Conservation (phyloP, 2,797 vertebrate species). For the Protosalanx chinensis region DNA sequence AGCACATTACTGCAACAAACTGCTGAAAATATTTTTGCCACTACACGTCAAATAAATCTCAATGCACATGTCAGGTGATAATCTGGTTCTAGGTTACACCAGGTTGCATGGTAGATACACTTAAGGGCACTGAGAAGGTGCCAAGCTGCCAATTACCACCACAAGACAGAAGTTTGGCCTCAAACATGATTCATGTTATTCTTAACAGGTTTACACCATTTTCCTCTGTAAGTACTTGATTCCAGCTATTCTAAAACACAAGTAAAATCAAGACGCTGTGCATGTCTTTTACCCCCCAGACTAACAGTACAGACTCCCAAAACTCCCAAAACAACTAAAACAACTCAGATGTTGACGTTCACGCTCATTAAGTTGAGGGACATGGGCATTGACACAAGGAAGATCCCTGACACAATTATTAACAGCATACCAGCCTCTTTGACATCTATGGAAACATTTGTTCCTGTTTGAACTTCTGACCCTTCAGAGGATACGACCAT, state of each 20-base stretch:
- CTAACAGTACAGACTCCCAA: slow-evolving; percentile 59
- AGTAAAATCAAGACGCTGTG: slow-evolving; percentile 82
- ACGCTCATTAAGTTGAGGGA: slow-evolving; percentile 73
- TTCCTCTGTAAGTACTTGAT: slow-evolving; percentile 79
- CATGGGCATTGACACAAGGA: slow-evolving; percentile 77
- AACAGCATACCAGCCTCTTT: slow-evolving; percentile 75
- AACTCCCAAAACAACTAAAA: slow-evolving; percentile 12
- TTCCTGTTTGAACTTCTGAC: slow-evolving; percentile 44
- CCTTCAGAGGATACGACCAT: slow-evolving; percentile 23
- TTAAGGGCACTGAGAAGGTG: background rate
- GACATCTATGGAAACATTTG: slow-evolving; percentile 77
- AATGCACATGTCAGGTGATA: slow-evolving; percentile 27
- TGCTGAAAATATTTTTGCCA: slow-evolving; percentile 1
- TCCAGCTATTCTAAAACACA: slow-evolving; percentile 85
- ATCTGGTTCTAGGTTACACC: slow-evolving; percentile 20
- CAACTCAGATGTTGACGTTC: slow-evolving; percentile 65
- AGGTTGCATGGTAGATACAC: slow-evolving; percentile 13
- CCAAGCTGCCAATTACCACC: slow-evolving; percentile 1
- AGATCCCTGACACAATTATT: slow-evolving; percentile 72
- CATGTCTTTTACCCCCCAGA: slow-evolving; percentile 73
- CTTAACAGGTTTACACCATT: slow-evolving; percentile 79
- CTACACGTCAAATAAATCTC: slow-evolving; percentile 23
- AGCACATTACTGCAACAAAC: background rate
- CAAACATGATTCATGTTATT: background rate
- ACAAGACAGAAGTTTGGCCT: background rate